Percentiles rank a stretch among this genome's conserved stretches.
phyloP scores from a whole-genome alignment of 2,888 invertebrate species.

The Magallana nippona region DNA sequence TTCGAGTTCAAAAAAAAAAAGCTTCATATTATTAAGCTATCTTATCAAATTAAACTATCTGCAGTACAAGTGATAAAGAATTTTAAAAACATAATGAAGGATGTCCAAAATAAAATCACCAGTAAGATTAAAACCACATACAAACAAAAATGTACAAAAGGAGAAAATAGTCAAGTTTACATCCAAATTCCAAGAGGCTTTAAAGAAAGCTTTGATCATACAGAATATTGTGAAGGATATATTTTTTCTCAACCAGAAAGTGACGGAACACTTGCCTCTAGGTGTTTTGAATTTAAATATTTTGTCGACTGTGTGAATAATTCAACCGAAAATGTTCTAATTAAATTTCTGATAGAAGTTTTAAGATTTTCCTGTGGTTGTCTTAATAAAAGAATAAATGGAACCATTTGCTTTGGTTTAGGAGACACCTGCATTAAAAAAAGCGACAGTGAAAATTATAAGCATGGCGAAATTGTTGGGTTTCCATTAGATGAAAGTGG shows the following conservation, averaged over 20 bases:
- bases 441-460: not conserved
- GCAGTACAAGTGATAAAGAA: no score
- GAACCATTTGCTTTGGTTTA: conserved; percentile 47
- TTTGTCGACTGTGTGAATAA: not conserved
- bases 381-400: conserved; percentile 45
- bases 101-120: no score
- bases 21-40: no score
- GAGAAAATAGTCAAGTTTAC: not conserved
- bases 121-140: no score
- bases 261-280: conserved; percentile 26
- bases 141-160: no score
- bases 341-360: conserved; percentile 35
- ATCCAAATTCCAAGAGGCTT: conserved; percentile 25
- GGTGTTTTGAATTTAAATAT: conserved; percentile 42
- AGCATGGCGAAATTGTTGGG: conserved; percentile 43
- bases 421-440: conserved; percentile 1
- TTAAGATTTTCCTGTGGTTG: conserved; percentile 41
- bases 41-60: no score
- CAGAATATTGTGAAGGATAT: conserved; percentile 17
- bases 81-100: no score
- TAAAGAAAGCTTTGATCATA: not conserved
- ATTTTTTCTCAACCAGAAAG: conserved; percentile 24
- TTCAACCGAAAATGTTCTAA: not conserved
- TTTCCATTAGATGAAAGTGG: not conserved
- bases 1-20: no score